These are phyloP conservation scores for Drosophila nr. medialis DNA, from an alignment of 2,888 invertebrate species.

Conservation along the genomic window DNA sequence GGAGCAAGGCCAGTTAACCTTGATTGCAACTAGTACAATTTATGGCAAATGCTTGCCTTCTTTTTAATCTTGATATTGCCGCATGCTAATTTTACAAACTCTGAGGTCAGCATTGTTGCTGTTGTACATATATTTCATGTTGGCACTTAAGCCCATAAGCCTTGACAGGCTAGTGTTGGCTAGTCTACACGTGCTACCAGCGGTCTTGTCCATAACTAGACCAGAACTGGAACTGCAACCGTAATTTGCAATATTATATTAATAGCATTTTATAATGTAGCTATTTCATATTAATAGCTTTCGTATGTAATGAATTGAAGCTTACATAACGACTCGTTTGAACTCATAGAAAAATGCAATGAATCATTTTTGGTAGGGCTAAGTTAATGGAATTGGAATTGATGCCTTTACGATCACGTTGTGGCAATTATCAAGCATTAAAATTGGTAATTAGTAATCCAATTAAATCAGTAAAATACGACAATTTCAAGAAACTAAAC, in stretches of 20 bases:
- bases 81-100: constrained; percentile 20
- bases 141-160: constrained; percentile 32
- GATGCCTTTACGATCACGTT: neutral
- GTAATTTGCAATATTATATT: constrained; percentile 2
- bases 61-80: constrained; percentile 10
- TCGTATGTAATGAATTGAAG: constrained; percentile 4
- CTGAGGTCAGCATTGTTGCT: constrained; percentile 12
- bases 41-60: constrained; percentile 4
- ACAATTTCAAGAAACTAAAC: neutral
- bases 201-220: neutral
- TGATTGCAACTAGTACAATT: constrained; percentile 21
- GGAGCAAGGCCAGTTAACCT: constrained; percentile 48
- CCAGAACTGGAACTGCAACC: constrained; percentile 25
- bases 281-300: neutral
- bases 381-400: neutral
- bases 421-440: neutral
- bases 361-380: neutral
- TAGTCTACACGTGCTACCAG: constrained; percentile 7
- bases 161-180: constrained; percentile 20
- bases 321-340: constrained; percentile 6
- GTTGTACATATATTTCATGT: constrained; percentile 11
- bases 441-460: neutral
- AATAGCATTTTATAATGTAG: neutral
- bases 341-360: neutral
- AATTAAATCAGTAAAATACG: neutral